Evolutionary conservation across 2,113 vertebrate genomes (phyloP).

Genomic region (Nerophis lumbriciformis): DNA sequence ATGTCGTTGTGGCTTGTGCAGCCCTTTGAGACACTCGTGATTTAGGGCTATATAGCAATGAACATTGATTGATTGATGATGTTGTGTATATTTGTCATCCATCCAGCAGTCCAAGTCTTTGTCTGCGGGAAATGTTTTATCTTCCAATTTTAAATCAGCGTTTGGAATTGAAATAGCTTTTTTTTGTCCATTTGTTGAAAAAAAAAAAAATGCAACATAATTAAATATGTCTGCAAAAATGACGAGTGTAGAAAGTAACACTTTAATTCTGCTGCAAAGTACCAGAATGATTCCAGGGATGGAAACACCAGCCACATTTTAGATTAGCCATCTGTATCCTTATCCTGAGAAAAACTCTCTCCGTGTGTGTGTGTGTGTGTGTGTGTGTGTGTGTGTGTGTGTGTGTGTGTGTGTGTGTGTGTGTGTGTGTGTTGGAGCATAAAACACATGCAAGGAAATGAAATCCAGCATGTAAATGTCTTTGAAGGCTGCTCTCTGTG

Average conservation of each 20-base stretch:
- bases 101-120: background rate
- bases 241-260: background rate
- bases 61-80: no score
- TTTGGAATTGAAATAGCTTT: background rate
- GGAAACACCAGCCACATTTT: background rate
- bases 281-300: background rate
- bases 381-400: background rate
- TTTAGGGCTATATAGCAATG: no score
- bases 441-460: conserved; percentile 8
- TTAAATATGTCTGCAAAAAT: conserved; percentile 3
- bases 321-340: conserved; percentile 18
- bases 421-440: background rate
- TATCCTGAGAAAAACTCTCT: conserved; percentile 8
- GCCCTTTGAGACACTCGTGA: no score
- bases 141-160: background rate
- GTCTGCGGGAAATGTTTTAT: background rate
- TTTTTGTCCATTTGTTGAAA: background rate
- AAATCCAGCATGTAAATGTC: conserved; percentile 23
- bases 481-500: conserved; percentile 4
- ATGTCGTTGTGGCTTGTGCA: no score
- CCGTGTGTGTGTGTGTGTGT: background rate
- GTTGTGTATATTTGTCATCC: background rate
- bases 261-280: background rate
- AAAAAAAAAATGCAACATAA: background rate
- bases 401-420: conserved; percentile 4